These are phyloP conservation scores for Paracentrotus lividus DNA, from an alignment of 53 echinoderm and acorn worm genomes.

Conservation along the genomic window DNA sequence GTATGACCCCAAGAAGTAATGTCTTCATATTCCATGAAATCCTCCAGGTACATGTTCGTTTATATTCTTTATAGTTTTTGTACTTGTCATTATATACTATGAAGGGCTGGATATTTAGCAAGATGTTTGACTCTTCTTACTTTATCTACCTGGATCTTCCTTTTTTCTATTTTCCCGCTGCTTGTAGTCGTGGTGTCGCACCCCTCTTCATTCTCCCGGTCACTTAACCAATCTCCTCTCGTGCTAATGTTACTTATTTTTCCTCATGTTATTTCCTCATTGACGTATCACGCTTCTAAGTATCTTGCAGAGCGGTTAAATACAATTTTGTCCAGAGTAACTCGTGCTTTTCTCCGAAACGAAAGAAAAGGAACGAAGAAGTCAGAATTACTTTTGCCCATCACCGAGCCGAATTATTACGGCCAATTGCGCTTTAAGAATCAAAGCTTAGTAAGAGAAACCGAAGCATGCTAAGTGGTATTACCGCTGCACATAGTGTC, in stretches of 20 bases:
- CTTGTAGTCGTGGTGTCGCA: too few species aligned
- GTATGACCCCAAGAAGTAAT: too few species aligned
- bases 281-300: background rate
- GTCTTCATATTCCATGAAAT: background rate
- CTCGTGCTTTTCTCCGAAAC: background rate
- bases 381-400: conserved; percentile 27
- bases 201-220: too few species aligned
- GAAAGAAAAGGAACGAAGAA: background rate
- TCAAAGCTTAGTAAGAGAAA: background rate
- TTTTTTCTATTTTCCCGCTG: too few species aligned
- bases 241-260: background rate
- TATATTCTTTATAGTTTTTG: background rate
- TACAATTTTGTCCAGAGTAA: background rate
- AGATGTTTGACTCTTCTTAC: too few species aligned
- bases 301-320: background rate
- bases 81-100: too few species aligned
- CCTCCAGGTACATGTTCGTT: background rate
- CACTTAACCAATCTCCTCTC: background rate
- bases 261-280: background rate
- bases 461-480: conserved; percentile 13
- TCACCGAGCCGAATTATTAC: conserved; percentile 23
- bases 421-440: conserved; percentile 8
- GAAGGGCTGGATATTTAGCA: too few species aligned
- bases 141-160: too few species aligned
- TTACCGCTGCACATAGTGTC: background rate